Base-by-base conservation (phyloP, 2,113 vertebrate species). In the Electrona antarctica region DNA sequence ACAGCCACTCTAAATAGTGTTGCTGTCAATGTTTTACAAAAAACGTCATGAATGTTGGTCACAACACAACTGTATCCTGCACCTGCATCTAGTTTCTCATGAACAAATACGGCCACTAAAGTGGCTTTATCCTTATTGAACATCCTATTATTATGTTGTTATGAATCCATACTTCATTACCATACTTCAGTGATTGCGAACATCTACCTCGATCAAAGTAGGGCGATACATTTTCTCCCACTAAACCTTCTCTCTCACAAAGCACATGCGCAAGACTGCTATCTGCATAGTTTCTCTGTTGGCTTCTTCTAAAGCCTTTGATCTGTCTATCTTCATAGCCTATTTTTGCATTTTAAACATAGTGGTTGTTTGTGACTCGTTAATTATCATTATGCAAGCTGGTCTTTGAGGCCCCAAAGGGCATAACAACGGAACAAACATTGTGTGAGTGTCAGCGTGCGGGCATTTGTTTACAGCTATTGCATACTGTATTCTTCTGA, bases 401-500 rank as follows among this genome's bases (percentile, higher is more conserved):
- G 50, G 49, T 70, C 48, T 11, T 12, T 8, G 6, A 72, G 10
- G n/a, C 46, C 61, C 68, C 46, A 56, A 56, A 59, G 71, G 73
- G 33, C 49, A 59, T 48, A 45, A 67, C 61, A 73, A 47, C 69
- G 56, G 33, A 41, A 41, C 33, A 41, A 41, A 41, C 33, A 41
- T 1, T 21, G 46, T 29, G 61, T 41, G 61, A 64, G 7, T 8
- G 48, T 41, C 14, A 47, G 55, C 8, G 9, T 60, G 45, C 41
- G 52, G 60, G 47, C 49, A 83, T 84, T 63, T 81, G 7, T 76
- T 63, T 63, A 4, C 7, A 73, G 62, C 78, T 57, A 63, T 84
- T 87, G 84, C 60, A 83, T 41, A 41, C 33, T 41, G 78, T 80
- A 58, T 62, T 74, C 76, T 66, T 75, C 46, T 60, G 76, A 74